Evolutionary conservation across 2,113 vertebrate genomes (phyloP).

Genomic region (Gallinago paraguaiae): DNA sequence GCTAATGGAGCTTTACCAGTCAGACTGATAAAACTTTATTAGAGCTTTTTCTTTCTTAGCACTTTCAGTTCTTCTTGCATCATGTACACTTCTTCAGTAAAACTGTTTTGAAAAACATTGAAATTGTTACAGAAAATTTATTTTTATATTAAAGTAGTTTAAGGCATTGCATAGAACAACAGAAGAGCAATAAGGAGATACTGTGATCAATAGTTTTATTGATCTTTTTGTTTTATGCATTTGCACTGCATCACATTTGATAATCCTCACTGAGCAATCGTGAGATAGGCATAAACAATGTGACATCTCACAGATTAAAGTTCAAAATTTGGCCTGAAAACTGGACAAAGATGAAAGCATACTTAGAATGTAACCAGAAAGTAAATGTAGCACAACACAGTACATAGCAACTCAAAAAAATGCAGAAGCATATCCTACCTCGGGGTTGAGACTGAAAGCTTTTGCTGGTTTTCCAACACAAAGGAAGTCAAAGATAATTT

Average conservation of each 20-base stretch:
- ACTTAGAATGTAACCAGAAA: not conserved
- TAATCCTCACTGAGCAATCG: not conserved
- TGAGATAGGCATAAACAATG: not conserved
- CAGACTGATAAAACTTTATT: not conserved
- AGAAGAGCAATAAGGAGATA: not conserved
- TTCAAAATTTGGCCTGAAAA: not conserved
- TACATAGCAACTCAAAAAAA: not conserved
- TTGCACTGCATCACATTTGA: not conserved
- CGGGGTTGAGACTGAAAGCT: constrained; percentile 98
- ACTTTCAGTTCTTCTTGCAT: not conserved
- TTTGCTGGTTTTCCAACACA: constrained; percentile 97
- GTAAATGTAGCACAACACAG: not conserved
- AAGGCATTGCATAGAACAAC: not conserved
- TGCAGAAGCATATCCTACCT: constrained; percentile 79
- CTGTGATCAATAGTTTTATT: not conserved
- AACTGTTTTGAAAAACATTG: not conserved
- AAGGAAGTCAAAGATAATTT: constrained; percentile 98
- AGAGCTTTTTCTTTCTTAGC: not conserved
- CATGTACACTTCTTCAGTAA: not conserved
- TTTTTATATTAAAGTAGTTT: not conserved
- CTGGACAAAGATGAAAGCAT: not conserved
- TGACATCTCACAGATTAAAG: not conserved
- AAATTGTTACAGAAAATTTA: not conserved
- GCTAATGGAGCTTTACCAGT: not conserved
- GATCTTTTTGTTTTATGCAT: not conserved